phyloP scores from a whole-genome alignment of 1,140 invertebrate species.

The Riptortus pedestris region DNA sequence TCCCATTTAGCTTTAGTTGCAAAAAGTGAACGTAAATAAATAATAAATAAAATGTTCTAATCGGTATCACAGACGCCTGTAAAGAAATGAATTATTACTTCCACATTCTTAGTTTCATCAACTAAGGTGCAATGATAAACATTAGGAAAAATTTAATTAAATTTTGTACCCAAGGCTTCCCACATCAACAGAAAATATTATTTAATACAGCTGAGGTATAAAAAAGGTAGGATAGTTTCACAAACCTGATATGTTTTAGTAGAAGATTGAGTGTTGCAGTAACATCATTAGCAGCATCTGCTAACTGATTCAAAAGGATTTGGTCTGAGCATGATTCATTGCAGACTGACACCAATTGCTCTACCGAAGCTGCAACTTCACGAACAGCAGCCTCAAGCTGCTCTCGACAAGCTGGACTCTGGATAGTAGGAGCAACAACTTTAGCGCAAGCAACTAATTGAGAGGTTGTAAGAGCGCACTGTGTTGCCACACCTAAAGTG shows the following conservation, averaged over 20 bases:
- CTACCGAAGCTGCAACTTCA: slow-evolving; percentile 85
- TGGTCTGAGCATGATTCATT: slow-evolving; percentile 58
- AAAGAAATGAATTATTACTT: too few species aligned
- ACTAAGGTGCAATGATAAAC: too few species aligned
- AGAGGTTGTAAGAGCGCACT: slow-evolving; percentile 93
- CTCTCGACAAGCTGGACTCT: slow-evolving; percentile 84
- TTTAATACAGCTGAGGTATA: too few species aligned
- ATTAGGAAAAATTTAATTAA: too few species aligned
- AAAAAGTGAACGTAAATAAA: too few species aligned
- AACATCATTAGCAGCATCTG: slow-evolving; percentile 76
- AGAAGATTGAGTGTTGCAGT: slow-evolving; percentile 81
- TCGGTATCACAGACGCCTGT: too few species aligned
- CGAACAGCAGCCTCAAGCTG: slow-evolving; percentile 86
- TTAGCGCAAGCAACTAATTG: slow-evolving; percentile 96
- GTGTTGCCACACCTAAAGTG: slow-evolving; percentile 60
- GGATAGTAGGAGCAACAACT: slow-evolving; percentile 74
- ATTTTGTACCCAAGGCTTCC: too few species aligned
- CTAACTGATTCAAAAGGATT: slow-evolving; percentile 62
- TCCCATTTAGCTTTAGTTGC: too few species aligned
- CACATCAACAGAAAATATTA: too few species aligned
- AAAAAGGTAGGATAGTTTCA: background rate
- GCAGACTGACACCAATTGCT: slow-evolving; percentile 78
- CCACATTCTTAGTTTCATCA: too few species aligned
- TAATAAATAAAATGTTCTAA: too few species aligned
- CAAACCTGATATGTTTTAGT: slow-evolving; percentile 74